These are phyloP conservation scores for Conomelus anceps DNA, from an alignment of 2,888 invertebrate genomes.

Conservation along the genomic window DNA sequence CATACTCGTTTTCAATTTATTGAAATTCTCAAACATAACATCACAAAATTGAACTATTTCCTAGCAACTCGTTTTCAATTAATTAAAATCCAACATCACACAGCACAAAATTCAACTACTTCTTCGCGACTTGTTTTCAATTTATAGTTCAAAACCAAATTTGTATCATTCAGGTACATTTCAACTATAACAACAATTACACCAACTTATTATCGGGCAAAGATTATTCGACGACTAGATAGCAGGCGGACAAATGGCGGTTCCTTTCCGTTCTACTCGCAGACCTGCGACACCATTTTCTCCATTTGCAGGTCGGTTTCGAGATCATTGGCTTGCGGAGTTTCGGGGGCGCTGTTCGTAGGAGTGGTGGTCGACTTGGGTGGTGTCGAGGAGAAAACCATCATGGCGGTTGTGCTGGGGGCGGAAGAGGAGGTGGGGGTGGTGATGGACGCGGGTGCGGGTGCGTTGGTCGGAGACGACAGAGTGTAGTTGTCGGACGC, in stretches of 20 bases:
- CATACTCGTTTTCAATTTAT: too few species aligned
- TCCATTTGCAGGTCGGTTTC: slow-evolving; percentile 69
- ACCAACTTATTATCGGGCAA: background rate
- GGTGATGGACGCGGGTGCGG: background rate
- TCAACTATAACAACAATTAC: background rate
- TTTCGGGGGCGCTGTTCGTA: slow-evolving; percentile 36
- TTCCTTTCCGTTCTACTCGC: too few species aligned
- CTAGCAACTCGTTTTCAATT: too few species aligned
- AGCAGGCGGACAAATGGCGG: too few species aligned
- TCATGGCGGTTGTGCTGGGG: slow-evolving; percentile 28
- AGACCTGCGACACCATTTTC: slow-evolving; percentile 65
- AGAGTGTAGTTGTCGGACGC: slow-evolving; percentile 29
- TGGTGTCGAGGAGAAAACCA: too few species aligned
- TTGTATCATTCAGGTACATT: background rate
- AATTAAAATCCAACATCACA: too few species aligned
- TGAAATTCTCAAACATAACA: too few species aligned
- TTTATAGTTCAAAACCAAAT: background rate
- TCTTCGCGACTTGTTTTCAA: background rate
- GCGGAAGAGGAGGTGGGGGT: slow-evolving; percentile 8
- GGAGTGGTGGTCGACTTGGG: too few species aligned
- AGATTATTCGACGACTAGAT: too few species aligned
- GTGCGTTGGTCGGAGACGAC: too few species aligned
- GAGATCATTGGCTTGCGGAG: slow-evolving; percentile 44
- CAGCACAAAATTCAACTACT: too few species aligned
- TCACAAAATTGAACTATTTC: too few species aligned